These are phyloP conservation scores for Formica aserva DNA, from an alignment of 2,888 invertebrate genomes.

Conservation along the genomic window DNA sequence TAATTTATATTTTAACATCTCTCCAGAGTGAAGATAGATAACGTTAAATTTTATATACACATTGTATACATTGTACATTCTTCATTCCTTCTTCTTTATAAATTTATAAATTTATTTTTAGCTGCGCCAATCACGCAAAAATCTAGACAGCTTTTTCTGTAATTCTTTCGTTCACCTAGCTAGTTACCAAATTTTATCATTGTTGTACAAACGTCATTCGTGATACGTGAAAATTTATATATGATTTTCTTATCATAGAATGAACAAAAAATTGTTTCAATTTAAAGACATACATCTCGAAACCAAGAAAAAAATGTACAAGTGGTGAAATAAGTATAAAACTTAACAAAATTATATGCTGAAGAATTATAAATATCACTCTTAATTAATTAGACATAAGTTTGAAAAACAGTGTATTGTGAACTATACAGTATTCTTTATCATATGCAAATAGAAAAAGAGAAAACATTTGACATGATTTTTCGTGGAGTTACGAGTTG, in stretches of 20 bases:
- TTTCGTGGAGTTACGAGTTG: conserved; percentile 46
- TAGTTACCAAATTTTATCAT: background rate
- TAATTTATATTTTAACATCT: conserved; percentile 31
- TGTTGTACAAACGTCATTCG: background rate
- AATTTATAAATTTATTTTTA: background rate
- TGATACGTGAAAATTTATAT: background rate
- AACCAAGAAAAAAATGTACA: background rate
- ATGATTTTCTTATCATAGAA: background rate
- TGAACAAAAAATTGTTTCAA: background rate
- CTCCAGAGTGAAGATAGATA: background rate
- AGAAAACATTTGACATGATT: conserved; percentile 35
- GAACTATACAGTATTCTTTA: conserved; percentile 22
- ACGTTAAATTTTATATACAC: background rate
- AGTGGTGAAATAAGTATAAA: background rate
- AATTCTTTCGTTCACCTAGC: background rate
- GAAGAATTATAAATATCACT: conserved; percentile 25
- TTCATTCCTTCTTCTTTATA: background rate
- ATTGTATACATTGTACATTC: background rate
- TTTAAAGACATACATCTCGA: background rate
- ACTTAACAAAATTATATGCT: background rate
- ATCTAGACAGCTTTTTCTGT: background rate
- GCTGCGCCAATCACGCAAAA: background rate
- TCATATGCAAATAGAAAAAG: background rate
- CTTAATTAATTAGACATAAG: conserved; percentile 31
- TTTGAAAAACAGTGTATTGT: conserved; percentile 9